Percentiles rank a stretch among this genome's conserved stretches.
Evolutionary conservation across 2,888 invertebrate genomes (phyloP).

Genomic region (Agonopterix alstromeriana): DNA sequence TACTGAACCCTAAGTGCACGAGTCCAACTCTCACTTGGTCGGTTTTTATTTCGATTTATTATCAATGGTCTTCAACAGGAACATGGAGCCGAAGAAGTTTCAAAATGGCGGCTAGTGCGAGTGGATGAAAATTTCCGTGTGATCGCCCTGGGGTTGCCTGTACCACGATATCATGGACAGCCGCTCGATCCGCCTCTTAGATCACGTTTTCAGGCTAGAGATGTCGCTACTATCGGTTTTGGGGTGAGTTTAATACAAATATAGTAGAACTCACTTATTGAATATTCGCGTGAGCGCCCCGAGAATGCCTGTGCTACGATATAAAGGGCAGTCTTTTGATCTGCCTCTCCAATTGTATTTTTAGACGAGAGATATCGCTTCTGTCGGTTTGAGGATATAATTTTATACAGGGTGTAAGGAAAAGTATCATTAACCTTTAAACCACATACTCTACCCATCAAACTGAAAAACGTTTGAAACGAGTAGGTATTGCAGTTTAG

Average conservation of each 20-base stretch:
- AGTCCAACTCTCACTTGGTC: no score
- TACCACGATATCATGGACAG: constrained; percentile 92
- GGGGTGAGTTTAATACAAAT: constrained; percentile 68
- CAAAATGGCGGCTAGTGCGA: constrained; percentile 91
- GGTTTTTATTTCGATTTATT: no score
- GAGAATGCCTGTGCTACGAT: constrained; percentile 92
- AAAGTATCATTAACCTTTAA: no score
- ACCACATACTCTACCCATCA: no score
- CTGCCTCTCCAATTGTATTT: constrained; percentile 96
- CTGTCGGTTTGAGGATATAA: constrained; percentile 60
- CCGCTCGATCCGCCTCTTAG: constrained; percentile 96
- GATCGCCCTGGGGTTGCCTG: constrained; percentile 93
- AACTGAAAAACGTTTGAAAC: no score
- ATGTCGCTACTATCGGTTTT: constrained; percentile 82
- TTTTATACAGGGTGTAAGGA: no score
- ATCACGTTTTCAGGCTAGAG: constrained; percentile 95
- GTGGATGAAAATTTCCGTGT: constrained; percentile 96
- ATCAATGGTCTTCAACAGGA: constrained; percentile 70
- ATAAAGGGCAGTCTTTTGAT: constrained; percentile 95
- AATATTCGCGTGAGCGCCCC: constrained; percentile 94
- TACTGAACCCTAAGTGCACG: no score
- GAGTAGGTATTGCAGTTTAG: no score
- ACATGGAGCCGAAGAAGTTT: constrained; percentile 86
- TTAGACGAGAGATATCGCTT: constrained; percentile 90
- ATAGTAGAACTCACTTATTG: not conserved